Evolutionary conservation across 2,888 invertebrate species (phyloP).

Genomic region (Stenolophus ochropezus): DNA sequence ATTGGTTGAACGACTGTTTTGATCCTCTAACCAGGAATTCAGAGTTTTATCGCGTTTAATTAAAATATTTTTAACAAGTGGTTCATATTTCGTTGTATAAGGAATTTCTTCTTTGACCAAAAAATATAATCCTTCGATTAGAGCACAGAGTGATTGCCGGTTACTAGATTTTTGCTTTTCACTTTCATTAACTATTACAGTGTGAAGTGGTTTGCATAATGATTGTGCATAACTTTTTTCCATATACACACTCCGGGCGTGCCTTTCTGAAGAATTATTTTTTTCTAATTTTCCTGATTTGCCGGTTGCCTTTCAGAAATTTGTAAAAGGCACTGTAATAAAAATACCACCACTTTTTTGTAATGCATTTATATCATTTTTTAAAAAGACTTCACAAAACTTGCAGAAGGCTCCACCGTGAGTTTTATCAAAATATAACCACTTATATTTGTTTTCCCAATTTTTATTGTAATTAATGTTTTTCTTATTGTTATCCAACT

Average conservation of each 20-base stretch:
- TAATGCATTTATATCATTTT: background rate
- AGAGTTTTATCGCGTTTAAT: no score
- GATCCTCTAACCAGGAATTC: no score
- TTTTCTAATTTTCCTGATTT: slow-evolving; percentile 4
- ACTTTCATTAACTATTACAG: no score
- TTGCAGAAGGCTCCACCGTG: background rate
- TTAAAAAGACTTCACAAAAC: slow-evolving; percentile 18
- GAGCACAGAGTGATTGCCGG: no score
- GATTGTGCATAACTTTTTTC: no score
- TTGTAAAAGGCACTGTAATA: slow-evolving; percentile 5
- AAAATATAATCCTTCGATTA: no score
- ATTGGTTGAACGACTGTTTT: no score
- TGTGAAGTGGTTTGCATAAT: no score
- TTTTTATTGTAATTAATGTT: background rate
- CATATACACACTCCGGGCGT: background rate
- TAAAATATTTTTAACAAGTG: no score
- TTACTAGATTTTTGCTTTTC: no score
- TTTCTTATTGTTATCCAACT: background rate
- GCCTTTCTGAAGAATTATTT: slow-evolving; percentile 2
- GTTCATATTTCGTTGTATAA: no score
- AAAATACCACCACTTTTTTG: slow-evolving; percentile 40
- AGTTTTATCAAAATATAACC: background rate
- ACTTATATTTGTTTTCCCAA: slow-evolving; percentile 1
- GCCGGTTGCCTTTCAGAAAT: slow-evolving; percentile 5
- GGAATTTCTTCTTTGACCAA: no score